These are phyloP conservation scores for Alligator mississippiensis DNA, from an alignment of 2,113 vertebrate genomes.

Conservation along the genomic window DNA sequence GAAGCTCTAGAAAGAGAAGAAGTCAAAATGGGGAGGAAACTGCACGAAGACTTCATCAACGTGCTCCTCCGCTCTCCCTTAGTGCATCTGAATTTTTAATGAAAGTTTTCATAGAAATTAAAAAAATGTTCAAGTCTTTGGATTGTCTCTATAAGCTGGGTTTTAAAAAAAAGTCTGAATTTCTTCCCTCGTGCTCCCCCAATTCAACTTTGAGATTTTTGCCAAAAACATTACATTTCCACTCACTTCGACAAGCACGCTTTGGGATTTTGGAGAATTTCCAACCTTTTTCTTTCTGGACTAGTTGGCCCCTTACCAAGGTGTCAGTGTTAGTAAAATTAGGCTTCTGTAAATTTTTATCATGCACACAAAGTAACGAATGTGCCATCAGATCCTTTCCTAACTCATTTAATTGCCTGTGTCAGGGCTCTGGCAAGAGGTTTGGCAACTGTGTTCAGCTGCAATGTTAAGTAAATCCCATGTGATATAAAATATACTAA, in stretches of 20 bases:
- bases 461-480: background rate
- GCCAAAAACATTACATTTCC: background rate
- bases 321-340: background rate
- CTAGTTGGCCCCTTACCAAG: background rate
- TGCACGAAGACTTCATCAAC: background rate
- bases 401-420: background rate
- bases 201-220: background rate
- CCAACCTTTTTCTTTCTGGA: background rate
- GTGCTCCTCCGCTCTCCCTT: background rate
- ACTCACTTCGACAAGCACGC: background rate
- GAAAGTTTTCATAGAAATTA: background rate
- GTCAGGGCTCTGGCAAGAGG: background rate
- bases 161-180: background rate
- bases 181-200: background rate
- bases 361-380: background rate
- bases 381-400: background rate
- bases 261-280: background rate
- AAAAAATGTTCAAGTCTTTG: background rate
- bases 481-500: background rate
- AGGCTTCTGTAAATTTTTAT: accelerated
- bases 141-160: no score
- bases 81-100: background rate
- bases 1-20: background rate
- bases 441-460: background rate
- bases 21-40: background rate